Evolutionary conservation across 2,113 vertebrate genomes (phyloP).

Genomic region (Stegostoma tigrinum): DNA sequence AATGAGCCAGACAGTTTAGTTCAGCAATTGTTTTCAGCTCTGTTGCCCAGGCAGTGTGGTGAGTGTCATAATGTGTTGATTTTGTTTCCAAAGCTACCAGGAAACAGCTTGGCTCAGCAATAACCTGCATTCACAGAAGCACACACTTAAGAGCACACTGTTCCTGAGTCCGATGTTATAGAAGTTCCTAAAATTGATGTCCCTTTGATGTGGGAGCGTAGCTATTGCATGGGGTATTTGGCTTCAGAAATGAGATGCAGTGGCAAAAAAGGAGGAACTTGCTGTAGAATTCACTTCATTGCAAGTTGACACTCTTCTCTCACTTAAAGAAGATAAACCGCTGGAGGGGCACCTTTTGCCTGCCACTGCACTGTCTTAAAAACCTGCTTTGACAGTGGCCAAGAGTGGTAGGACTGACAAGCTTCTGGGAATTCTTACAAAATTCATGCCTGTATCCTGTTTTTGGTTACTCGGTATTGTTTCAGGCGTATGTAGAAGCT

Average conservation of each 20-base stretch:
- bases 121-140: neutral
- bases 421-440: neutral
- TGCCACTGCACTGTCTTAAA: neutral
- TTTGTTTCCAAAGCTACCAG: neutral
- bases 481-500: neutral
- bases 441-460: neutral
- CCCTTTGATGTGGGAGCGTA: neutral
- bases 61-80: neutral
- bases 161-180: neutral
- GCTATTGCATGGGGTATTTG: too few relatives aligned
- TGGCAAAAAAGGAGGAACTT: neutral
- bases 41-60: neutral
- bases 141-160: neutral
- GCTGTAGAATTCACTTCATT: neutral
- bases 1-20: neutral
- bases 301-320: neutral
- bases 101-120: neutral
- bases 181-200: neutral
- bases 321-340: neutral
- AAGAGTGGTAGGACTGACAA: neutral
- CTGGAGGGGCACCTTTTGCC: neutral
- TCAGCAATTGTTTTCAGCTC: neutral
- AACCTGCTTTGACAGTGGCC: neutral
- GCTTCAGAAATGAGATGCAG: neutral
- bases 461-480: neutral